Base-by-base conservation (phyloP, 2,797 vertebrate species). In the Podarcis siculus region DNA sequence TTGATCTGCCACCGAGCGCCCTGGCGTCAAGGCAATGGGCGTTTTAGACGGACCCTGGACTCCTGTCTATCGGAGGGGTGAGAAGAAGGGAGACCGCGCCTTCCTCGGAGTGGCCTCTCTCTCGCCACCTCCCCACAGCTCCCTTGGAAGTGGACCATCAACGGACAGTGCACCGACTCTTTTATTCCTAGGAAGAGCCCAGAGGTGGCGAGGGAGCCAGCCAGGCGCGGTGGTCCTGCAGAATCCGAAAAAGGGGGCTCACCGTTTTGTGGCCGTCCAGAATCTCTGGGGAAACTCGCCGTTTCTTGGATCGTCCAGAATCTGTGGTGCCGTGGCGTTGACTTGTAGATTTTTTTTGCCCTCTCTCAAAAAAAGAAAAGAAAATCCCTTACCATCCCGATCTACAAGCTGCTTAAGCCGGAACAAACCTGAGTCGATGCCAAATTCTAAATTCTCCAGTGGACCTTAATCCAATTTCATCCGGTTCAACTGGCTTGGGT, bases 11-110 rank as follows among this genome's bases (percentile, higher is more conserved):
- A 97, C 95, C 95, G 95, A 95, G 94, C 86, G 95, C 94, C 95
- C 97, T 97, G 97, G 97, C 97, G 96, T 97, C 66, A 27, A 64
- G 97, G 97, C 97, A 98, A 98, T 97, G 96, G 15, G 97, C 96
- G 96, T 94, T 96, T 55, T 95, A 92, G 89, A 91, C 94, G 79
- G 94, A 92, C 39, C 81, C 81, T 23, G 15, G 83, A 77, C 94
- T 61, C 86, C 23, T 45, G 12, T 6, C 27, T 61, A 10, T n/a
- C 2, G 8, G 42, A 49, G 25, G 23, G 1, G 5, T n/a, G 77
- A 37, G 6, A 32, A 49, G 45, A 23, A 6, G 27, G 73, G 35
- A n/a, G 25, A 32, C 12, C 6, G 79, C 83, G 2, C 45, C 82
- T 27, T 49, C 23, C 82, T 42, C 69, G 19, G 45, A 85, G 71